Evolutionary conservation across 2,888 invertebrate species (phyloP), one percentile per base, ranked within the genome.

Genomic region (Eumacrocentrus americanus): DNA sequence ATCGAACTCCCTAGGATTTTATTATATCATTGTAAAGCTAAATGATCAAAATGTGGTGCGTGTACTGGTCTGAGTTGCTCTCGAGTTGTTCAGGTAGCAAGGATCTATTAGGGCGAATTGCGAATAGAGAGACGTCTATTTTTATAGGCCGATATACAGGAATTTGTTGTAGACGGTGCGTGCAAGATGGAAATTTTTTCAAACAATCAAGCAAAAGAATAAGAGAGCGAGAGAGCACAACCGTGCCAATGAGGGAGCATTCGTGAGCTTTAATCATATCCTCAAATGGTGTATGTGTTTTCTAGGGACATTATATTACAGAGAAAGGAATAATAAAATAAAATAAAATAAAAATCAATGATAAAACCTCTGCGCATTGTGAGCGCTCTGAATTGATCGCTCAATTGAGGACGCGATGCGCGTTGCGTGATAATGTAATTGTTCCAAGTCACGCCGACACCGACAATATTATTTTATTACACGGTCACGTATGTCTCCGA

Each of bases 51-150:
- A 53, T 47, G n/a, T 22, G 29, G 34, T 58, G 58, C 58, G 62
- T 56, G 64, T 58, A 29, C 9, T 4, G 44, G 16, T 34, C 35
- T 61, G 50, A 56, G 56, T 53, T 52, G 48, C 47, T 46, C 53
- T 61, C 58, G 57, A 57, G 51, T 59, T 46, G 35, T 53, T 35
- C 58, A 47, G 37, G 52, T 53, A 58, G 37, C 47, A 52, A 53
- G 55, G 57, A 50, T 60, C 56, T 58, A 40, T 58, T 65, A 62
- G 59, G 67, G 66, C 66, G 64, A 62, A 69, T 68, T 64, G 68
- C 71, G 68, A 56, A 71, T 71, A 75, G 69, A 73, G 67, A 65
- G 57, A 70, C 67, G 68, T 74, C 75, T 75, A 75, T 75, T 75
- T 75, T 75, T 75, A 71, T 75, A 67, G 75, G 71, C 70, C 67